Base-by-base conservation (phyloP, 2,797 vertebrate genomes). In the Pogoniulus pusillus region DNA sequence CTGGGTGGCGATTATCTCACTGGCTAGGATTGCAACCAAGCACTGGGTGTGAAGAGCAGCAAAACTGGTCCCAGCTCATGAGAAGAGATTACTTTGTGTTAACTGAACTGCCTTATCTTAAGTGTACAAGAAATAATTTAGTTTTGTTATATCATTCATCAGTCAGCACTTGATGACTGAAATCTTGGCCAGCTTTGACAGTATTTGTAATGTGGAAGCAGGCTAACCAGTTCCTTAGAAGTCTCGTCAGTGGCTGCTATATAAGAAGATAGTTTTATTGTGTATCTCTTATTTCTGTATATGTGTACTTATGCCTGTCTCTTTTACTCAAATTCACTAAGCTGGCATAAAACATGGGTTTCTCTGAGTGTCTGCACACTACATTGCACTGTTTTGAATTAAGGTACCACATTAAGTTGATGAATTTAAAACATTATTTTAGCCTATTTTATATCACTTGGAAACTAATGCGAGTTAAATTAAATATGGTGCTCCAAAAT, bases 21-120 rank as follows among this genome's bases (percentile, higher is more conserved):
- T 94, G 93, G 90, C 95, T 96, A 96, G 91, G 95, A 96, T 90
- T 96, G 95, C 91, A 89, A 94, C 88, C 79, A 93, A 95, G 91
- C 49, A n/a, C 65, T 91, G 93, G 83, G 88, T 78, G 86, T 92
- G 90, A 94, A 86, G 66, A 94, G 39, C 83, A 91, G 49, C n/a
- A 5, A 94, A 88, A 93, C 73, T 85, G 87, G 88, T 63, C 53
- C 66, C 72, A 78, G 60, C 29, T 80, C 57, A 57, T 62, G 57
- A 91, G 53, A 89, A 93, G 81, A 91, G 78, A 87, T 91, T 81
- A 73, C 53, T 92, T 82, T 80, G 34, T 89, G 39, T 87, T 93
- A 90, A 81, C 66, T 78, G 86, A 83, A 75, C 63, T 80, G 49
- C 41, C 13, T 83, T 91, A 68, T 35, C 57, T 58, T 37, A 55